Conservation (phyloP, 2,888 invertebrate genomes). For the Lymantria dispar region DNA sequence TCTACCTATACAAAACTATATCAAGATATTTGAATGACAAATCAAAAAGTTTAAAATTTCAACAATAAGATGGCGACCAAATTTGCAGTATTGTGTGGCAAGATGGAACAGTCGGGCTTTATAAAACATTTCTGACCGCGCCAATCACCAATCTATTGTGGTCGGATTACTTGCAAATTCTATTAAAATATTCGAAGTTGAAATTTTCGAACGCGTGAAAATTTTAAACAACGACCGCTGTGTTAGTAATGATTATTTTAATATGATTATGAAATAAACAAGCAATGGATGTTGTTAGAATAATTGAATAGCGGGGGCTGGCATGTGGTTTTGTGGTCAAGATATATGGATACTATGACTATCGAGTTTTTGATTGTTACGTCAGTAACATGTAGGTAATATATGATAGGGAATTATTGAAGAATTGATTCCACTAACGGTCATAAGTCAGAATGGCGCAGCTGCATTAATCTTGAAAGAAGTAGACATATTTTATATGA, state of each 20-base stretch:
- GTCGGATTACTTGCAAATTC: constrained; percentile 71
- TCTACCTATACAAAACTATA: constrained; percentile 7
- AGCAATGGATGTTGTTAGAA: constrained; percentile 18
- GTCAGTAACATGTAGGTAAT: constrained; percentile 47
- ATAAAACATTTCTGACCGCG: constrained; percentile 36
- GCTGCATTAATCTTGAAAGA: constrained; percentile 8
- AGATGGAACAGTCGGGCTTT: constrained; percentile 32
- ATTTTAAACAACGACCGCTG: constrained; percentile 32
- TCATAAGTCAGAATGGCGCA: constrained; percentile 8
- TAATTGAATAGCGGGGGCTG: constrained; percentile 27
- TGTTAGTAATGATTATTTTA: constrained; percentile 2
- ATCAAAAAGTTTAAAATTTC: constrained; percentile 36
- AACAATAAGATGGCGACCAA: constrained; percentile 38
- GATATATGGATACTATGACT: constrained; percentile 67
- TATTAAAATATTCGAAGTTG: constrained; percentile 33
- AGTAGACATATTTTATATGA: constrained; percentile 1
- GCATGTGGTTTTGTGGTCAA: constrained; percentile 52
- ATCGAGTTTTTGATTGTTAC: constrained; percentile 59
- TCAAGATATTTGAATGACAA: constrained; percentile 37
- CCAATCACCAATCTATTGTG: constrained; percentile 67
- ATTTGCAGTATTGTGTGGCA: constrained; percentile 52
- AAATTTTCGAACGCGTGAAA: constrained; percentile 17
- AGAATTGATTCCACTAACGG: constrained; percentile 23
- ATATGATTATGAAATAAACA: constrained; percentile 2
- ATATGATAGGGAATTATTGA: constrained; percentile 26